Base-by-base conservation (phyloP, 1,140 invertebrate species). In the Lordiphosa clarofinis region DNA sequence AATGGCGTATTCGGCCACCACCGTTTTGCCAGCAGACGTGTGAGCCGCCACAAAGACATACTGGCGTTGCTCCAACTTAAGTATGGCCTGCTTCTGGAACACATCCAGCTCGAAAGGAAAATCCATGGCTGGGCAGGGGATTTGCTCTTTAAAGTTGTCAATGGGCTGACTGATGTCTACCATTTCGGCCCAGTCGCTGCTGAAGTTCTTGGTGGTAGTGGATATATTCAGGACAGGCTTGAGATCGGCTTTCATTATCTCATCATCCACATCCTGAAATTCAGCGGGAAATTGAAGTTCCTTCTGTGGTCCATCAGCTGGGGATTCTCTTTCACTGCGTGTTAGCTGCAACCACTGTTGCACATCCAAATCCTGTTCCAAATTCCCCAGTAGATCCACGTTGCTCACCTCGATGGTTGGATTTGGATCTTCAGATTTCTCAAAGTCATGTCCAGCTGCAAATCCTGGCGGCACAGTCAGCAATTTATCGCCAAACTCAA, bases 41-140 rank as follows among this genome's bases (percentile, higher is more conserved):
- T 99, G 99, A 9, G 98, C 99, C 6, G 98, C 96, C 1, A 99
- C 97, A 91, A 99, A 99, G 2, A 99, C 97, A 90, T 97, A 97
- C 67, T 97, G 94, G 40, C 96, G 94, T 76, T 97, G 94, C 91
- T 99, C 98, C 36, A 99, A 90, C 89, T 95, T 96, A 7, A 99
- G 88, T 71, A 99, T 97, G 5, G 98, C 98, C 91, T 96, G 91
- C 90, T 99, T 98, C 89, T 99, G 98, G 87, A 99, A 99, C 5
- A 93, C 95, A 90, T 99, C 99, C 69, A 99, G 91, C 88, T 98
- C 96, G 91, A 99, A 99, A 21, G 94, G 93, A 90, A 95, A 99
- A 86, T 91, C 93, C 70, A 94, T 93, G 1, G 97, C 97, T 89
- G 96, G 95, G 57, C 95, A 92, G 31, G 96, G 95, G 60, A 98